Base-by-base conservation (phyloP, 2,888 invertebrate genomes). In the Hydriomena furcata region DNA sequence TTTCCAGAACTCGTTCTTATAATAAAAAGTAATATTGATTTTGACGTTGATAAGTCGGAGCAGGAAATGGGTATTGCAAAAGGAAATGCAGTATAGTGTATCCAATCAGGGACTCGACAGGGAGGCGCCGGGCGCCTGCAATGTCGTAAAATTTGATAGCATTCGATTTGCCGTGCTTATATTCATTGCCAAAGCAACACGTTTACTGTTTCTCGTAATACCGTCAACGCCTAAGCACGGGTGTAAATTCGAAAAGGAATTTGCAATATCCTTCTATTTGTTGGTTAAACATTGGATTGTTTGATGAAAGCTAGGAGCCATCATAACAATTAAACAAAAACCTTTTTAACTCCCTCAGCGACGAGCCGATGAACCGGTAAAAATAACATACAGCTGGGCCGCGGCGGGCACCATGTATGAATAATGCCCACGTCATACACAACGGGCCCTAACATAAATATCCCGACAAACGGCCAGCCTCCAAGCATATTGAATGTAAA, bases 401-500 rank as follows among this genome's bases (percentile, higher is more conserved):
- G 68, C 63, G 61, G 68, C 73, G 73, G 72, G 80, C 78, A 76
- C 80, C 73, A 75, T 77, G 76, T 87, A 89, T 89, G 89, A 90
- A 89, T 90, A 86, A 90, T 89, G 83, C 76, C 73, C 77, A 71
- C 84, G 89, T 90, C 89, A 89, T 89, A 86, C 82, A 73, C 76
- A 63, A 72, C 79, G 80, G 77, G 82, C 75, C 85, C 79, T 76
- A 76, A 86, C 87, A 90, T 90, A 89, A 90, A 89, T 89, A 89
- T 87, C 84, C 68, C 73, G 69, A 79, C 76, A 76, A 84, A 76
- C 81, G 76, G 74, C 80, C 83, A 81, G 86, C 85, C 86, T 82
- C 84, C 84, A 76, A 82, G 79, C 82, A 83, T 85, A 89, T 89
- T 90, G 85, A 90, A 90, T 90, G 89, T 89, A 87, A 90, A 90